A percentile compares a stretch with the other conserved stretches of the same genome.
Conservation (phyloP, 2,888 invertebrate species). For the Lycia hirtaria region DNA sequence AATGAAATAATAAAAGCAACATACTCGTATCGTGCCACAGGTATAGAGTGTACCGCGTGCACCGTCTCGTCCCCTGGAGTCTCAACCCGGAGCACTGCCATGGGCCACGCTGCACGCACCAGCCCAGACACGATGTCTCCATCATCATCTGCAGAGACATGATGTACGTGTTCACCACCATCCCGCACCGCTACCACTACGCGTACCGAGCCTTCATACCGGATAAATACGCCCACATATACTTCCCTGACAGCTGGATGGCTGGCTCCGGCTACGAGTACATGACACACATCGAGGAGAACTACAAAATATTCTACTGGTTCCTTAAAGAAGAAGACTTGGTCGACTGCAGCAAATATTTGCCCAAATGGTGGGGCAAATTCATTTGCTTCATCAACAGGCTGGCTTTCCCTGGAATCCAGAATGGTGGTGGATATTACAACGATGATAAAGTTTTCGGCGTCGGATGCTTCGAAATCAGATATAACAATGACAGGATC, state of each 20-base stretch:
- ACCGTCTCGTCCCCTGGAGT: conserved; percentile 56
- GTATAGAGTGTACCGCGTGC: conserved; percentile 58
- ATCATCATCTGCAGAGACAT: conserved; percentile 55
- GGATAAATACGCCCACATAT: conserved; percentile 15
- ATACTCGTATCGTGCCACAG: conserved; percentile 3
- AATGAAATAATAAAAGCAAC: too few species aligned
- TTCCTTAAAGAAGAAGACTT: conserved; percentile 8
- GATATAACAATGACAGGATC: conserved; percentile 63
- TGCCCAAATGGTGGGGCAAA: conserved; percentile 70
- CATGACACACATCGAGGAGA: conserved; percentile 55
- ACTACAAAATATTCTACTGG: conserved; percentile 56
- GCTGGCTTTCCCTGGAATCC: conserved; percentile 47
- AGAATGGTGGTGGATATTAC: conserved; percentile 58
- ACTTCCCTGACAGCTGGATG: conserved; percentile 37
- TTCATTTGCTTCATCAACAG: conserved; percentile 62
- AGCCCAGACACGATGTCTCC: conserved; percentile 58
- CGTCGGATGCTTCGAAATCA: conserved; percentile 64
- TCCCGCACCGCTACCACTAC: conserved; percentile 41
- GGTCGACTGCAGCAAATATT: conserved; percentile 57
- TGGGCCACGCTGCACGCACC: conserved; percentile 58
- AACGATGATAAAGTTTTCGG: conserved; percentile 42
- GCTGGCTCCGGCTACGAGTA: conserved; percentile 59
- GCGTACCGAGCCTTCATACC: conserved; percentile 36
- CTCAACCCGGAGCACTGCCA: conserved; percentile 64
- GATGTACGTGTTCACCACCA: conserved; percentile 47